These are phyloP conservation scores for Trematomus loennbergii DNA, from an alignment of 2,113 vertebrate species.

Conservation along the genomic window DNA sequence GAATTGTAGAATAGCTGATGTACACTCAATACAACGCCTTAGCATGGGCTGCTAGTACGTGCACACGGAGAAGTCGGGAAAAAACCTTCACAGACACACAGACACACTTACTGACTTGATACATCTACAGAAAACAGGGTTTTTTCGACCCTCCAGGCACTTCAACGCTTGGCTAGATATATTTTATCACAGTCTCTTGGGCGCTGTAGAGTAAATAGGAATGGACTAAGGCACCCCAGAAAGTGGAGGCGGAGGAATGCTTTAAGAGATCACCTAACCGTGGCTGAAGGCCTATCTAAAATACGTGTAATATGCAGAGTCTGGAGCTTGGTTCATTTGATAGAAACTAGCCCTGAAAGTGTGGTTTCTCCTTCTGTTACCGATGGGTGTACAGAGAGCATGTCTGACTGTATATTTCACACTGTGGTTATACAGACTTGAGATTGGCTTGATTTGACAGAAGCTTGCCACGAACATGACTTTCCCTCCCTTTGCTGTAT, in stretches of 20 bases:
- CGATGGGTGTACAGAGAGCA: not conserved
- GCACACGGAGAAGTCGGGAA: slow-evolving; percentile 18
- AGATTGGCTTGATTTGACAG: slow-evolving; percentile 39
- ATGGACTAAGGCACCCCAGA: slow-evolving; percentile 27
- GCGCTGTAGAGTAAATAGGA: slow-evolving; percentile 58
- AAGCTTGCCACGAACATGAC: slow-evolving; percentile 6
- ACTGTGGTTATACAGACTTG: slow-evolving; percentile 18
- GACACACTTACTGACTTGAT: slow-evolving; percentile 32
- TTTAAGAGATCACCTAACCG: slow-evolving; percentile 28
- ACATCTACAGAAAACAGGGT: slow-evolving; percentile 38
- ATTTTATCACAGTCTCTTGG: slow-evolving; percentile 52
- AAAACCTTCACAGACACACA: slow-evolving; percentile 28
- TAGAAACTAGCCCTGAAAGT: not conserved
- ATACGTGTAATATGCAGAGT: slow-evolving; percentile 35
- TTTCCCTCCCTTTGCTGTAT: not conserved
- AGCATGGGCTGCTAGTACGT: not conserved
- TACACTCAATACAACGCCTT: slow-evolving; percentile 26
- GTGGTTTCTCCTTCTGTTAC: slow-evolving; percentile 8
- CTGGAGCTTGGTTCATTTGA: slow-evolving; percentile 18
- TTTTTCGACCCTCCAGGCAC: slow-evolving; percentile 29
- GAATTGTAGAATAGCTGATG: slow-evolving; percentile 29
- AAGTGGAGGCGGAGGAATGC: not conserved
- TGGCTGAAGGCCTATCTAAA: slow-evolving; percentile 44
- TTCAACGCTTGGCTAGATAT: slow-evolving; percentile 26
- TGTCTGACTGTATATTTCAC: slow-evolving; percentile 31